Evolutionary conservation across 2,113 vertebrate species (phyloP).

Genomic region (Oncorhynchus clarkii): DNA sequence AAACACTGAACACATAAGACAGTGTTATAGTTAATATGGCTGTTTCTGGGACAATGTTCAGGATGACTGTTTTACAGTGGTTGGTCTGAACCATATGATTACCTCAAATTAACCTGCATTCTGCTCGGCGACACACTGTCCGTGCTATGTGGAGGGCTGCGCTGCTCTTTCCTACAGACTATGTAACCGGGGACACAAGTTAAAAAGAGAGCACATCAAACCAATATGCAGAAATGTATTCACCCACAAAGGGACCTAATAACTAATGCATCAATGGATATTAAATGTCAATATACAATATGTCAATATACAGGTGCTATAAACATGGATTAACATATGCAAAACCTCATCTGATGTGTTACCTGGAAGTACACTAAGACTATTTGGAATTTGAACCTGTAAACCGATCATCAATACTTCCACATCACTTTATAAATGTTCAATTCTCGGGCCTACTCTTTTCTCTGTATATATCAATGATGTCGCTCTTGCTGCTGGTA

Average conservation of each 20-base stretch:
- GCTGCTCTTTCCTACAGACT: constrained; percentile 93
- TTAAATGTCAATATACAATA: too few relatives aligned
- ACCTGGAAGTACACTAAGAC: too few relatives aligned
- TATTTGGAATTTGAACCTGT: too few relatives aligned
- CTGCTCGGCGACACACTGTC: constrained; percentile 87
- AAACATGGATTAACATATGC: too few relatives aligned
- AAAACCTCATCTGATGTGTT: too few relatives aligned
- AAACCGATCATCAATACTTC: too few relatives aligned
- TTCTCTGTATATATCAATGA: too few relatives aligned
- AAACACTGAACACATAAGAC: constrained; percentile 69
- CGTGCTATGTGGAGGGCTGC: constrained; percentile 85
- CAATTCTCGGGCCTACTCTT: too few relatives aligned
- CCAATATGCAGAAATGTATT: neutral
- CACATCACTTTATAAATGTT: too few relatives aligned
- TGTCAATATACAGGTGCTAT: too few relatives aligned
- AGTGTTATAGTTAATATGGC: neutral
- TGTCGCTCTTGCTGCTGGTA: too few relatives aligned
- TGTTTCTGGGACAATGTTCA: neutral
- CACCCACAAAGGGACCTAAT: neutral
- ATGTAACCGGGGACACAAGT: constrained; percentile 12
- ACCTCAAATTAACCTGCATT: constrained; percentile 80
- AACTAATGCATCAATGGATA: neutral
- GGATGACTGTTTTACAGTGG: neutral
- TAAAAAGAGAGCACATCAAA: neutral
- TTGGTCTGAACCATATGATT: neutral